Evolutionary conservation across 2,113 vertebrate genomes (phyloP), one percentile per base, ranked within the genome.

Genomic region (Spea multiplicata): DNA sequence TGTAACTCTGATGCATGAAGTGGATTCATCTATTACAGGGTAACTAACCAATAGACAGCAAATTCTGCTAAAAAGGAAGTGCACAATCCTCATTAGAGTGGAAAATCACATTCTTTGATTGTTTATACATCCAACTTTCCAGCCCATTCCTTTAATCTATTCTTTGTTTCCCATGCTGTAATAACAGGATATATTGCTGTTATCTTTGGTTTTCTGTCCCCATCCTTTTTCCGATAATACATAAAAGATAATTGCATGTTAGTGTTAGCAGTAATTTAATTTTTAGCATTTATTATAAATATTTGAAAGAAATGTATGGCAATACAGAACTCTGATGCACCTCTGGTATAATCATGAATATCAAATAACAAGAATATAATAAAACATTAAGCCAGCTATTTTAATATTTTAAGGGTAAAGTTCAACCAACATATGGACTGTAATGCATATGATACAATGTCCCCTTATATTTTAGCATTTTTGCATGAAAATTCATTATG

Each of bases 1-100:
- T 0, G 92, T 99, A 81, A 91, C 95, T 2, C 86, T 99, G 83
- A 87, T 96, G 86, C 96, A 98, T 6, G 97, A 99, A 86, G 97
- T 98, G 45, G 96, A 98, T 88, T 94, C 95, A 0, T 94, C 95
- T 52, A 88, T 99, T 80, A 96, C 84, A 0, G 96, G 96, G 97
- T 99, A 91, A 94, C 93, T 85, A 5, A 81, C 65, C 65, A 74
- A 17, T 76, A 68, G 69, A 8, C 4, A 30, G 46, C 8, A 4
- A 16, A 64, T 52, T 16, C 48, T 46, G 49, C 6, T 50, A 61
- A 49, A 80, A 78, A 83, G 65, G 46, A 84, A 80, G 50, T 50
- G 71, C 76, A 59, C 71, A 46, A 69, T 50, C 71, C 9, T 66
- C 57, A 73, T 74, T 6, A 6, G 9, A 70, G 50, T 9, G 47